phyloP scores from a whole-genome alignment of 1,140 invertebrate species.

The Tribolium castaneum region DNA sequence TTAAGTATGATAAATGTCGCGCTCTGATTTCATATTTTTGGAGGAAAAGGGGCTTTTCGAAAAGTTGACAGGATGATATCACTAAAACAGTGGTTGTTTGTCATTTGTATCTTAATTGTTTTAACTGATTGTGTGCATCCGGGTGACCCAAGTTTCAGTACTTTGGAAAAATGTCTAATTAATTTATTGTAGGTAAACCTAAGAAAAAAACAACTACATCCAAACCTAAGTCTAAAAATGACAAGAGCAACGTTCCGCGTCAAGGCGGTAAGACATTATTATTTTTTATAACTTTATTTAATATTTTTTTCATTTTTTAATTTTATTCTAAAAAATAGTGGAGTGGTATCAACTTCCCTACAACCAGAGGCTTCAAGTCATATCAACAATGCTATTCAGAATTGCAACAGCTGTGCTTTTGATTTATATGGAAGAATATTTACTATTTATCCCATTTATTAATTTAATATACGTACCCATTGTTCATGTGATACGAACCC shows the following conservation, averaged over 20 bases:
- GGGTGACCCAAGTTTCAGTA: too few species aligned
- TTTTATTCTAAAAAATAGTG: background rate
- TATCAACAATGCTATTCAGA: background rate
- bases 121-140: background rate
- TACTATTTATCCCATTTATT: conserved; percentile 1
- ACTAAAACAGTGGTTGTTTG: background rate
- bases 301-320: background rate
- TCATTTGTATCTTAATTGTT: background rate
- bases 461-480: conserved; percentile 7
- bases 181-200: too few species aligned
- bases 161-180: too few species aligned
- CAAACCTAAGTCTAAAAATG: too few species aligned
- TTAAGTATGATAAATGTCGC: background rate
- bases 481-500: background rate
- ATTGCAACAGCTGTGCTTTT: background rate
- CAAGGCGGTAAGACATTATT: too few species aligned
- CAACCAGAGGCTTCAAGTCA: background rate
- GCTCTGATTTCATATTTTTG: background rate
- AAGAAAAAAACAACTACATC: too few species aligned
- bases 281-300: background rate
- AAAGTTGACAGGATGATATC: background rate
- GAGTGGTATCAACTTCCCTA: background rate
- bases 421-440: conserved; percentile 15
- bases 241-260: too few species aligned
- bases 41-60: background rate